Evolutionary conservation across 2,113 vertebrate genomes (phyloP).

Genomic region (Nipponia nippon): DNA sequence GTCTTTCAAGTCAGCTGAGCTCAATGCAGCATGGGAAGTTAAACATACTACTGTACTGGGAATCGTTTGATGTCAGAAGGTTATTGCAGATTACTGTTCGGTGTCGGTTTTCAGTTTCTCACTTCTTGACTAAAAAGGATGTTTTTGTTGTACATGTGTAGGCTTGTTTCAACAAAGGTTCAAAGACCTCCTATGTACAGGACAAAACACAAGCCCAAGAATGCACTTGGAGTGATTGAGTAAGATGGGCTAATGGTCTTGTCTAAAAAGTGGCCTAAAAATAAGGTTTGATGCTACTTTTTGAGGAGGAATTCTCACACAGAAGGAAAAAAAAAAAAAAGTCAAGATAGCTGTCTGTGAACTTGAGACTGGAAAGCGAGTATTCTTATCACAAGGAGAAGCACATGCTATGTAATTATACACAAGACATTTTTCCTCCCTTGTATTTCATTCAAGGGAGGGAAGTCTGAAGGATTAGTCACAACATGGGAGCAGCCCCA

Average conservation of each 20-base stretch:
- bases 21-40: background rate
- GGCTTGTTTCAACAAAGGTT: conserved; percentile 36
- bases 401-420: background rate
- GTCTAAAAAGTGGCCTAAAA: background rate
- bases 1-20: background rate
- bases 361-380: background rate
- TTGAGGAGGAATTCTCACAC: background rate
- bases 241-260: background rate
- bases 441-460: background rate
- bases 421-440: background rate
- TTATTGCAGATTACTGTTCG: background rate
- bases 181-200: conserved; percentile 26
- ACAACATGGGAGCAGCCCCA: background rate
- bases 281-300: background rate
- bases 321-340: fast-evolving
- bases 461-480: background rate
- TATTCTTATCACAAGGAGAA: background rate
- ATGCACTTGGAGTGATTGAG: background rate
- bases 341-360: background rate
- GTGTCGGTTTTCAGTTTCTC: conserved; percentile 16
- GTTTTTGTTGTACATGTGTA: background rate
- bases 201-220: conserved; percentile 25
- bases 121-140: conserved; percentile 31
- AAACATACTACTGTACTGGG: background rate
- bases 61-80: conserved; percentile 2